phyloP scores from a whole-genome alignment of 1,140 invertebrate genomes.

The Paracyclopina nana region DNA sequence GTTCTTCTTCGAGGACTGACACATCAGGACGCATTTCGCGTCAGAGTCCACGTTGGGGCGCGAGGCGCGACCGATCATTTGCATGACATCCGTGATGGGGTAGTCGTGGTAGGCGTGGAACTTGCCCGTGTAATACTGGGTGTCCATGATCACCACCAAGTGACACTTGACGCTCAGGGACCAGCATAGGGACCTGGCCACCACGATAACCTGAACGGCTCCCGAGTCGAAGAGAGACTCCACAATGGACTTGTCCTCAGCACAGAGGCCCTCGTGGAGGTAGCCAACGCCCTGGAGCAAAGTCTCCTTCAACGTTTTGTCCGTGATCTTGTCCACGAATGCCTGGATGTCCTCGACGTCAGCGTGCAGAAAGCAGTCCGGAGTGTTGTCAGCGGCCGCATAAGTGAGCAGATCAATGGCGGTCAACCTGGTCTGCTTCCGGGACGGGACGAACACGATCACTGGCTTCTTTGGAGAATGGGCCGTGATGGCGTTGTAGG shows the following conservation, averaged over 20 bases:
- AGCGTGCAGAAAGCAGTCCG: conserved; percentile 68
- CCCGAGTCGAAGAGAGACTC: conserved; percentile 80
- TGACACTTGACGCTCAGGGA: conserved; percentile 67
- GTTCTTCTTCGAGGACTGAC: conserved; percentile 92
- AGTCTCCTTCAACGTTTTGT: conserved; percentile 55
- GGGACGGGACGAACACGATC: conserved; percentile 87
- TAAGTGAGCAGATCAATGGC: conserved; percentile 88
- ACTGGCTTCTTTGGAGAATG: conserved; percentile 71
- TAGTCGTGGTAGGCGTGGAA: conserved; percentile 82
- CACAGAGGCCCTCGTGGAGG: conserved; percentile 76
- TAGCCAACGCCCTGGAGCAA: conserved; percentile 85
- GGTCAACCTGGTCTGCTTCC: conserved; percentile 76
- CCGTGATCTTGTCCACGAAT: conserved; percentile 55
- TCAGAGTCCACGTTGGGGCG: conserved; percentile 75
- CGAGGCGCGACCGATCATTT: conserved; percentile 88
- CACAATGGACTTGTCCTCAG: conserved; percentile 63
- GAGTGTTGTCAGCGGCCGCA: conserved; percentile 63
- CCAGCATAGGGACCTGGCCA: conserved; percentile 75
- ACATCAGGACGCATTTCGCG: conserved; percentile 88
- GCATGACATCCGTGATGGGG: conserved; percentile 84
- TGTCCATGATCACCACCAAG: conserved; percentile 91
- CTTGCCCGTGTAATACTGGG: conserved; percentile 92
- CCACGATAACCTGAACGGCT: conserved; percentile 81
- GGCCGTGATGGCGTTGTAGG: conserved; percentile 79
- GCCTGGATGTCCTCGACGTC: conserved; percentile 62